A percentile compares a stretch with the other conserved stretches of the same genome.
These are phyloP conservation scores for Phragmatobia fuliginosa DNA, from an alignment of 2,888 invertebrate species.

Conservation along the genomic window DNA sequence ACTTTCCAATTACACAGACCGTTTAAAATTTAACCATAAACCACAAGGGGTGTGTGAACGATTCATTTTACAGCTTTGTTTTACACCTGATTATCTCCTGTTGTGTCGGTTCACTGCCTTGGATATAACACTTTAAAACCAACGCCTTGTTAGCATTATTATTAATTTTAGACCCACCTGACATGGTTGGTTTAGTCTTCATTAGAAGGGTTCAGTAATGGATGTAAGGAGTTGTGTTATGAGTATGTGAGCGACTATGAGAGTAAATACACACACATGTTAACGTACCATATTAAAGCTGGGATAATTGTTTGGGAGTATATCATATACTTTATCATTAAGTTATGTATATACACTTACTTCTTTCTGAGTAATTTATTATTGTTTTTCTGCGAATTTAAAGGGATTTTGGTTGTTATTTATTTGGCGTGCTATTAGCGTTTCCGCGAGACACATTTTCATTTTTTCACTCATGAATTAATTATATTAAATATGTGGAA, in stretches of 20 bases:
- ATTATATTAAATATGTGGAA: too few relatives aligned
- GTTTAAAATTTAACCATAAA: slow-evolving; percentile 45
- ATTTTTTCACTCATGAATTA: too few relatives aligned
- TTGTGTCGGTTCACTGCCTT: slow-evolving; percentile 59
- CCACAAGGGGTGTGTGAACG: slow-evolving; percentile 43
- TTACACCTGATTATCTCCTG: slow-evolving; percentile 64
- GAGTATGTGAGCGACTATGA: slow-evolving; percentile 33
- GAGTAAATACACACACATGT: slow-evolving; percentile 25
- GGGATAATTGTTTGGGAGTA: background rate
- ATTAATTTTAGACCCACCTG: slow-evolving; percentile 54
- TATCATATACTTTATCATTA: too few relatives aligned
- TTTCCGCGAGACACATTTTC: too few relatives aligned
- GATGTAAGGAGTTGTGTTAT: slow-evolving; percentile 41
- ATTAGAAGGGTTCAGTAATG: slow-evolving; percentile 46
- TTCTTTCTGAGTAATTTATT: too few relatives aligned
- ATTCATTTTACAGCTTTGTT: slow-evolving; percentile 52
- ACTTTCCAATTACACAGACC: slow-evolving; percentile 29
- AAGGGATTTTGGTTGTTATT: too few relatives aligned
- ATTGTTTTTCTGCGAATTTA: too few relatives aligned
- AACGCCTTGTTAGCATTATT: slow-evolving; percentile 52
- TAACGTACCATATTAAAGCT: slow-evolving; percentile 18
- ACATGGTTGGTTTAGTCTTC: slow-evolving; percentile 47
- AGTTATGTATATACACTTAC: too few relatives aligned
- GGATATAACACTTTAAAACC: slow-evolving; percentile 56
- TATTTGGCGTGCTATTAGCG: too few relatives aligned